Percentiles rank a stretch among this genome's conserved stretches.
phyloP scores from a whole-genome alignment of 2,888 invertebrate genomes.

The Blera fallax region DNA sequence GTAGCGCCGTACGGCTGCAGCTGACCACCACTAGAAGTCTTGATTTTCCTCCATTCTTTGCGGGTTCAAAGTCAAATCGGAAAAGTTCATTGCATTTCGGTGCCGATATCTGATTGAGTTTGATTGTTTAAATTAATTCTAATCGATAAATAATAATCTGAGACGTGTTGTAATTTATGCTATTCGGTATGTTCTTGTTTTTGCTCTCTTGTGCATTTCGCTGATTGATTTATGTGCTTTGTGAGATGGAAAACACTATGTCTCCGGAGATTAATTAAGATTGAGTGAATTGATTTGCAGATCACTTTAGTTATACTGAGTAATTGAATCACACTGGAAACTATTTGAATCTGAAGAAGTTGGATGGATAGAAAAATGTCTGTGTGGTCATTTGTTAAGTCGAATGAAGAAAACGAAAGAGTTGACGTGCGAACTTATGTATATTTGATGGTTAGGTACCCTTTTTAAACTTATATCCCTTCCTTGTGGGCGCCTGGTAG shows the following conservation, averaged over 20 bases:
- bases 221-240: constrained; percentile 69
- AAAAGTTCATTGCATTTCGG: constrained; percentile 71
- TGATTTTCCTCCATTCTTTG: constrained; percentile 33
- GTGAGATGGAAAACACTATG: constrained; percentile 63
- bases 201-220: constrained; percentile 20
- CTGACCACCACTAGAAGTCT: constrained; percentile 53
- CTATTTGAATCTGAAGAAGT: constrained; percentile 26
- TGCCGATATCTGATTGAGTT: constrained; percentile 71
- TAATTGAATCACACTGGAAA: constrained; percentile 46
- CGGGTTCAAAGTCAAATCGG: constrained; percentile 66
- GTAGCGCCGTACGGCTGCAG: constrained; percentile 18
- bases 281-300: constrained; percentile 60
- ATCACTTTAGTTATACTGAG: constrained; percentile 42
- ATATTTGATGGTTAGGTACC: too few species aligned
- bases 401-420: constrained; percentile 6
- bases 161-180: constrained; percentile 69
- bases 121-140: constrained; percentile 72
- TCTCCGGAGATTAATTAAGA: constrained; percentile 69
- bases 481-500: too few species aligned
- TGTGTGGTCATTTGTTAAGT: background rate
- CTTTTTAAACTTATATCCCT: too few species aligned
- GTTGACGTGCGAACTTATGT: background rate
- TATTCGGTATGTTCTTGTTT: constrained; percentile 28
- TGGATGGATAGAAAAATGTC: background rate
- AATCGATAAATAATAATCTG: constrained; percentile 71